These are phyloP conservation scores for Rhinichthys klamathensis DNA, from an alignment of 2,113 vertebrate genomes.

Conservation along the genomic window DNA sequence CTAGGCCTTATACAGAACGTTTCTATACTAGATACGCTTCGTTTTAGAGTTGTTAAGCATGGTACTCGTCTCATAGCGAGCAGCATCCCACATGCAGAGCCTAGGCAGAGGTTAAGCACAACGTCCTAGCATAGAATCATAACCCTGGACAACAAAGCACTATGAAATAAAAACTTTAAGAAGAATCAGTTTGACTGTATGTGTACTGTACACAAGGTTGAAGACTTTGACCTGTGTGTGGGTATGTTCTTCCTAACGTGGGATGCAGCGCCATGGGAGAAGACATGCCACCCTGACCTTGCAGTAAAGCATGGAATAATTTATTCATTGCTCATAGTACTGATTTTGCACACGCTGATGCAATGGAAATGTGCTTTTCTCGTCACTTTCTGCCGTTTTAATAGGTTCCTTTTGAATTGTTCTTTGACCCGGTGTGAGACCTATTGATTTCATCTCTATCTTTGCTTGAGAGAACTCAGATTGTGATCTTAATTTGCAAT, in stretches of 20 bases:
- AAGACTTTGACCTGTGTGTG: constrained; percentile 49
- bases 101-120: constrained; percentile 47
- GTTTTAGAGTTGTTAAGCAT: not conserved
- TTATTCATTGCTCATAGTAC: constrained; percentile 68
- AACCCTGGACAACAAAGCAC: not conserved
- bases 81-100: constrained; percentile 64
- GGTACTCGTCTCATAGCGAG: constrained; percentile 56
- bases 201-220: constrained; percentile 35
- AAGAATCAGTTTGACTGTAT: constrained; percentile 50
- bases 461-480: constrained; percentile 59
- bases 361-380: constrained; percentile 49
- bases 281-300: constrained; percentile 64
- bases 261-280: constrained; percentile 65
- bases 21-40: not conserved
- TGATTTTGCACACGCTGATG: constrained; percentile 52
- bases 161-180: constrained; percentile 1
- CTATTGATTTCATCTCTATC: constrained; percentile 65
- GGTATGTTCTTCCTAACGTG: constrained; percentile 60
- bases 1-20: constrained; percentile 10
- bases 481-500: constrained; percentile 63
- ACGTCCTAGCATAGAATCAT: constrained; percentile 32
- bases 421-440: constrained; percentile 23
- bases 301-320: constrained; percentile 63
- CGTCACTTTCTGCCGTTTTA: constrained; percentile 51
- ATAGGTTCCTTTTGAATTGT: constrained; percentile 37